Evolutionary conservation across 1,140 invertebrate species (phyloP), one percentile per base, ranked within the genome.

Genomic region (Daktulosphaira vitifoliae): DNA sequence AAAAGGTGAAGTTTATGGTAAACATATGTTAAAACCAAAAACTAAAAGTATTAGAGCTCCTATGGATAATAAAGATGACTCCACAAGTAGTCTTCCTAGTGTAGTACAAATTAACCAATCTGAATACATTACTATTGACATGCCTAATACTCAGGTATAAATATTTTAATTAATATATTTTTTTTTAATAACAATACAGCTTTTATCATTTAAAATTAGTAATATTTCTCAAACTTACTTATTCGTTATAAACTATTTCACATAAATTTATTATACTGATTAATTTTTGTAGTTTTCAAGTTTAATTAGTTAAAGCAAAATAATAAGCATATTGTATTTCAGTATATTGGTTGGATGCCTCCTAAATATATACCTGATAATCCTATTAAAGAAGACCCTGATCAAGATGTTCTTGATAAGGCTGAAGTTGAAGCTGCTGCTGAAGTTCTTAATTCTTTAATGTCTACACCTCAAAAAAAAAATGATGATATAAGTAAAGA

Each of bases 1-100:
- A 8, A 71, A 66, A 65, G 46, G 56, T 38, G 68, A 68, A 26
- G 49, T 42, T n/a, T 49, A 42, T 42, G 52, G 52, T 39, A 65
- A 46, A 13, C 44, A 2, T 1, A 62, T 48, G 25, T 48, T 62
- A 20, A 62, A 62, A n/a, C 56, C 56, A 29, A 62, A 62, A 48
- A 1, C 25, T n/a, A 62, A 62, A 46, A 62, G 42, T 62, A 62
- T 62, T 13, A 62, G 42, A 46, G 42, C 56, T 7, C 42, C 56
- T 16, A 62, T 62, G 42, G 56, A 62, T 6, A 37, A 3, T 13
- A 33, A 16, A 62, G 42, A 62, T n/a, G 56, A 62, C 9, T 48
- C 56, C 3, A 48, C 18, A 1, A 62, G 29, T 46, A 29, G 18
- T 22, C 42, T 18, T 22, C 42, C 25, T 15, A 62, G 46, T 46